Percentiles rank a stretch among this genome's conserved stretches.
Conservation (phyloP, 2,888 invertebrate species). For the Andrena bucephala region DNA sequence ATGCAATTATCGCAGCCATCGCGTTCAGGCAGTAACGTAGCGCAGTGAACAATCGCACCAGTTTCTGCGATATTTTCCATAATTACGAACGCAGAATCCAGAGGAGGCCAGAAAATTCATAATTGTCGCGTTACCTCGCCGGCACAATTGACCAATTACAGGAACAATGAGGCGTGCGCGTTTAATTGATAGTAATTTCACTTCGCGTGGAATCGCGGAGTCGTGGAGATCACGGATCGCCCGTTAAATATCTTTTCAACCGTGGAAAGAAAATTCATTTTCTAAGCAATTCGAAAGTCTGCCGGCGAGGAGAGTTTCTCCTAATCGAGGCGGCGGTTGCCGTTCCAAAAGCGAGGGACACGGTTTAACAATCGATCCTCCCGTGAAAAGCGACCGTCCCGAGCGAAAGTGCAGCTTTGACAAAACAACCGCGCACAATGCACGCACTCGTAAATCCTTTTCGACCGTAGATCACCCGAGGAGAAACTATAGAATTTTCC, state of each 20-base stretch:
- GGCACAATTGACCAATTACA: constrained; percentile 42
- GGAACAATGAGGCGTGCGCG: constrained; percentile 33
- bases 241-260: constrained; percentile 37
- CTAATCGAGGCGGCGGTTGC: constrained; percentile 43
- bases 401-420: constrained; percentile 23
- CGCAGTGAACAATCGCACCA: not conserved
- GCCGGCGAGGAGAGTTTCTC: constrained; percentile 48
- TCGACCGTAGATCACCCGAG: not conserved
- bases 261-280: constrained; percentile 59
- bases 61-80: constrained; percentile 6
- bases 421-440: constrained; percentile 10
- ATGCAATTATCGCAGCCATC: not conserved
- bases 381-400: constrained; percentile 13
- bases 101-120: not conserved
- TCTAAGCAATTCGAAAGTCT: constrained; percentile 58
- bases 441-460: constrained; percentile 34
- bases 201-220: not conserved
- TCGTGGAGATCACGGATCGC: constrained; percentile 4
- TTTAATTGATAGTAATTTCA: constrained; percentile 59
- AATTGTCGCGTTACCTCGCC: constrained; percentile 11
- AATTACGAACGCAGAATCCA: constrained; percentile 20
- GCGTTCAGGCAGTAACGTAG: not conserved
- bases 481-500: constrained; percentile 31
- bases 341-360: constrained; percentile 23
- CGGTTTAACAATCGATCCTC: constrained; percentile 38